These are phyloP conservation scores for Phaethornis superciliosus DNA, from an alignment of 2,113 vertebrate species.

Conservation along the genomic window DNA sequence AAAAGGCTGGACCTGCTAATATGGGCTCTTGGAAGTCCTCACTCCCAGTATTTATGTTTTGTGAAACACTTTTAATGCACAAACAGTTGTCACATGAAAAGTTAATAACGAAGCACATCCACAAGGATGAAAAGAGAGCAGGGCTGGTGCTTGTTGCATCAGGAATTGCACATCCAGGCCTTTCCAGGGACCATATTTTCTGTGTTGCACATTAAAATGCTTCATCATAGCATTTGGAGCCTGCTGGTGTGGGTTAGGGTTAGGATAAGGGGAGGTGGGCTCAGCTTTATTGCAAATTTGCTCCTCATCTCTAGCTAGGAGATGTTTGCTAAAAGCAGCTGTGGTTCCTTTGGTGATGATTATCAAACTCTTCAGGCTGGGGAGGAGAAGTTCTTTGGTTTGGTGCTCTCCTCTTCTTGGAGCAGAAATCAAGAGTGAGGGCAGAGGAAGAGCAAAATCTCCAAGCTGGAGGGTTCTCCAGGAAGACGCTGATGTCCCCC, in stretches of 20 bases:
- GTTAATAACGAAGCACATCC: constrained; percentile 73
- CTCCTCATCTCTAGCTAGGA: background rate
- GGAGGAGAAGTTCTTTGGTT: background rate
- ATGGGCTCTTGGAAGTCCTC: background rate
- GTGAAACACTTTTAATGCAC: constrained; percentile 53
- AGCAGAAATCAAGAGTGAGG: background rate
- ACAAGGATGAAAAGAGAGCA: constrained; percentile 61
- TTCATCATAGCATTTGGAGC: background rate
- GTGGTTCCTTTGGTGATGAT: background rate
- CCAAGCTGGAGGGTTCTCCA: background rate
- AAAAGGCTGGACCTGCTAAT: constrained; percentile 14
- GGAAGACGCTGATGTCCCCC: background rate
- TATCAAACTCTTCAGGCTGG: background rate
- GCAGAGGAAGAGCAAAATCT: background rate
- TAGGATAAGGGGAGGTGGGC: background rate
- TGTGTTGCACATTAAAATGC: background rate
- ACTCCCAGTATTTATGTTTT: constrained; percentile 51
- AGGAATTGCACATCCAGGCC: constrained; percentile 33
- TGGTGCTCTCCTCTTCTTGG: background rate
- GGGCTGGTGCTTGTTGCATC: constrained; percentile 22
- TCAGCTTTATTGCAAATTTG: background rate
- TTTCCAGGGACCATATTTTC: constrained; percentile 37
- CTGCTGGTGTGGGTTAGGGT: rapidly evolving
- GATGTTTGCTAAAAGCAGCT: background rate
- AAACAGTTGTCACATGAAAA: constrained; percentile 80